These are phyloP conservation scores for human DNA, from an alignment of 2,113 vertebrate species.

Conservation along the genomic window DNA sequence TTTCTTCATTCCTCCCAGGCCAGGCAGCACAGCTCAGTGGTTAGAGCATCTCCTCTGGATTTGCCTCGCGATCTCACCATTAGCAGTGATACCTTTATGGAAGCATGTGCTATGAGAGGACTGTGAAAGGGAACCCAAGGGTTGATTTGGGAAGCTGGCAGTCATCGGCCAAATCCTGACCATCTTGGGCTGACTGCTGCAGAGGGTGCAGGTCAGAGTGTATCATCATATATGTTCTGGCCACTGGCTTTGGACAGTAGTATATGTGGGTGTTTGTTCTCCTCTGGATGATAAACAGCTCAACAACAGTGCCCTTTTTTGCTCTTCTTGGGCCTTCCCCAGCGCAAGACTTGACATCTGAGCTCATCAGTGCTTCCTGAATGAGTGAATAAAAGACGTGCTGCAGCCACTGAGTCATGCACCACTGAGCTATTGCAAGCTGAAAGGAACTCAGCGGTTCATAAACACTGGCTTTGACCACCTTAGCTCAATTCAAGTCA, in stretches of 20 bases:
- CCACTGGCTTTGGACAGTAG: accelerated
- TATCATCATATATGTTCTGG: accelerated
- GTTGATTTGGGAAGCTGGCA: background rate
- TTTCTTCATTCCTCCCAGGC: background rate
- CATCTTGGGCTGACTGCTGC: background rate
- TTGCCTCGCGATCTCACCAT: background rate
- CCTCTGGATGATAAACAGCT: background rate
- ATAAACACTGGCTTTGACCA: background rate
- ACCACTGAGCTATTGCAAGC: background rate
- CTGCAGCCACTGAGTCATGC: accelerated
- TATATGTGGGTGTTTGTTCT: too few relatives aligned
- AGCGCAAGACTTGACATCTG: too few relatives aligned
- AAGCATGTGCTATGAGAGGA: background rate
- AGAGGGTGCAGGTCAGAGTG: accelerated
- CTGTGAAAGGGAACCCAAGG: too few relatives aligned
- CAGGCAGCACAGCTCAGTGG: background rate
- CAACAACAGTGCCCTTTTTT: background rate
- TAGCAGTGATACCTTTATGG: background rate
- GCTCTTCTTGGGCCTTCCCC: background rate
- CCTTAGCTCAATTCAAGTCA: background rate
- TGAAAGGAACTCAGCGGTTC: background rate
- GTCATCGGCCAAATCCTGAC: background rate
- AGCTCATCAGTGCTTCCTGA: background rate
- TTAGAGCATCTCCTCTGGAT: background rate
- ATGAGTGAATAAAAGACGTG: background rate